Evolutionary conservation across 2,888 invertebrate genomes (phyloP).

Genomic region (Antheraea yamamai): DNA sequence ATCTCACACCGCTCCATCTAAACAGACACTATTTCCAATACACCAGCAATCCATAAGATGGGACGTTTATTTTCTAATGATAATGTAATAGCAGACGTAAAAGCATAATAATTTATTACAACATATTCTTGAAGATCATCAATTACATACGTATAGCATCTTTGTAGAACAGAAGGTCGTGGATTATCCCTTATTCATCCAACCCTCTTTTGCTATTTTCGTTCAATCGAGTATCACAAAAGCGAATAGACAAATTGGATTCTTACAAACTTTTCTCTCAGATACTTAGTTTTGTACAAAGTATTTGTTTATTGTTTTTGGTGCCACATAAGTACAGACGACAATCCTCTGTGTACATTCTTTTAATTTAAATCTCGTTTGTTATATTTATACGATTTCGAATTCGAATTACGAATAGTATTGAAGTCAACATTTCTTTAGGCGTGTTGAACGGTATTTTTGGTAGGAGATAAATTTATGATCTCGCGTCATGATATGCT

Average conservation of each 20-base stretch:
- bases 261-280: conserved; percentile 6
- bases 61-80: neutral
- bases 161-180: conserved; percentile 15
- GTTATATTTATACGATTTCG: neutral
- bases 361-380: neutral
- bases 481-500: too few species aligned
- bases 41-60: neutral
- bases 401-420: neutral
- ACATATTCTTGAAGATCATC: conserved; percentile 8
- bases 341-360: neutral
- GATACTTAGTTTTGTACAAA: neutral
- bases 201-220: conserved; percentile 15
- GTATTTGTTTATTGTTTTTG: conserved; percentile 4
- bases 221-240: conserved; percentile 18
- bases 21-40: neutral
- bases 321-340: neutral
- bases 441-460: too few species aligned
- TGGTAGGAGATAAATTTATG: too few species aligned
- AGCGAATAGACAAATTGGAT: conserved; percentile 17
- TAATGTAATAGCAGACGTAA: neutral
- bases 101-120: conserved; percentile 5
- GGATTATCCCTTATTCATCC: conserved; percentile 19
- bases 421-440: neutral
- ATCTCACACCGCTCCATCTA: neutral
- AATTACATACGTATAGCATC: conserved; percentile 14